These are phyloP conservation scores for Sarcophilus harrisii DNA, from an alignment of 2,797 vertebrate species.

Conservation along the genomic window DNA sequence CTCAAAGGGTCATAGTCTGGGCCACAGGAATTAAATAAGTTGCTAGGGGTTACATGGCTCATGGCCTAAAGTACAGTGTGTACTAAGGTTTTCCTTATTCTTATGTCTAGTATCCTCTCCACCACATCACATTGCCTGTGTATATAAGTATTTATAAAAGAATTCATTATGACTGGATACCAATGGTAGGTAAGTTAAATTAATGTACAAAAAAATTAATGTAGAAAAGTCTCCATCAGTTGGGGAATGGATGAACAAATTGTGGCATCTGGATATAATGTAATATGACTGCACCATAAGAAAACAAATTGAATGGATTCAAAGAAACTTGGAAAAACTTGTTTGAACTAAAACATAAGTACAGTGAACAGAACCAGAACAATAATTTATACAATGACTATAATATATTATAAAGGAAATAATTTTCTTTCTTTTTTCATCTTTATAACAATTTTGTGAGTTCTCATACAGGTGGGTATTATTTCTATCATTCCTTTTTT, in stretches of 20 bases:
- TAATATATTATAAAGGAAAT: background rate
- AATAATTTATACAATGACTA: background rate
- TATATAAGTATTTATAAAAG: background rate
- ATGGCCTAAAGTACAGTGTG: background rate
- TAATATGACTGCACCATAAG: background rate
- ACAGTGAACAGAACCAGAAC: background rate
- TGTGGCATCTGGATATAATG: background rate
- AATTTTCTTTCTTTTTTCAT: background rate
- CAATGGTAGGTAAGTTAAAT: background rate
- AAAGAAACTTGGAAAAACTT: background rate
- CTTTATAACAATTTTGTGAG: no score
- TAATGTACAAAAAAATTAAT: background rate
- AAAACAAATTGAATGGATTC: background rate
- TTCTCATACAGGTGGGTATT: no score
- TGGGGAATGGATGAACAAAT: background rate
- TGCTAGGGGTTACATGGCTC: background rate
- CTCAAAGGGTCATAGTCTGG: background rate
- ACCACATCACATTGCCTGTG: background rate
- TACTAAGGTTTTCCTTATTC: background rate
- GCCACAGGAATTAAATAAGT: background rate
- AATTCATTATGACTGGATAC: background rate
- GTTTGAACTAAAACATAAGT: background rate
- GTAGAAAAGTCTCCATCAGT: background rate
- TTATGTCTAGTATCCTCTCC: background rate
- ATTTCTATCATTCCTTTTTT: no score